phyloP scores from a whole-genome alignment of 2,888 invertebrate genomes.

The Acleris emargana region DNA sequence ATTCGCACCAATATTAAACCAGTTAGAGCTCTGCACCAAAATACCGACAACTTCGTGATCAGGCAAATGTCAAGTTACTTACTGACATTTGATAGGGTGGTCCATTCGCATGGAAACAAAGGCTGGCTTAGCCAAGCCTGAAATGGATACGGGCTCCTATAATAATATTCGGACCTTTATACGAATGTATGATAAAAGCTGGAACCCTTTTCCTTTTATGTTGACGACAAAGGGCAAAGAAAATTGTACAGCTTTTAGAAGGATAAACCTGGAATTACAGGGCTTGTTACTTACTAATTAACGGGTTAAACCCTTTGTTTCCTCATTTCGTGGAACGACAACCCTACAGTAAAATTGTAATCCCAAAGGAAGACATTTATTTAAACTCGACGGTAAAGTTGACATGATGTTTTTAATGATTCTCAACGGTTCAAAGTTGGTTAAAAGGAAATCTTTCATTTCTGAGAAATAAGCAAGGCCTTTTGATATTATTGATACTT shows the following conservation, averaged over 20 bases:
- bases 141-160: slow-evolving; percentile 15
- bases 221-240: slow-evolving; percentile 26
- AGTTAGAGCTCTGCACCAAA: slow-evolving; percentile 48
- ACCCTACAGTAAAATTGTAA: neutral
- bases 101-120: slow-evolving; percentile 46
- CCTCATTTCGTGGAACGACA: neutral
- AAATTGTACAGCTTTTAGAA: slow-evolving; percentile 7
- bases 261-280: slow-evolving; percentile 20
- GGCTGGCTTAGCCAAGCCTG: slow-evolving; percentile 10
- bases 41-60: slow-evolving; percentile 61
- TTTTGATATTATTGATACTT: too few species aligned
- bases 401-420: neutral
- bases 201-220: slow-evolving; percentile 26
- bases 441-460: too few species aligned
- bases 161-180: slow-evolving; percentile 7
- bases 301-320: slow-evolving; percentile 15
- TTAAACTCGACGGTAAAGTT: neutral
- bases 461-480: too few species aligned
- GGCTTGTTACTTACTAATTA: slow-evolving; percentile 27
- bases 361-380: too few species aligned
- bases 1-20: slow-evolving; percentile 45
- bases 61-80: slow-evolving; percentile 60
- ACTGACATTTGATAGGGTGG: slow-evolving; percentile 63
- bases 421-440: too few species aligned
- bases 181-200: slow-evolving; percentile 17